These are phyloP conservation scores for Dermatemys mawii DNA, from an alignment of 2,113 vertebrate species.

Conservation along the genomic window DNA sequence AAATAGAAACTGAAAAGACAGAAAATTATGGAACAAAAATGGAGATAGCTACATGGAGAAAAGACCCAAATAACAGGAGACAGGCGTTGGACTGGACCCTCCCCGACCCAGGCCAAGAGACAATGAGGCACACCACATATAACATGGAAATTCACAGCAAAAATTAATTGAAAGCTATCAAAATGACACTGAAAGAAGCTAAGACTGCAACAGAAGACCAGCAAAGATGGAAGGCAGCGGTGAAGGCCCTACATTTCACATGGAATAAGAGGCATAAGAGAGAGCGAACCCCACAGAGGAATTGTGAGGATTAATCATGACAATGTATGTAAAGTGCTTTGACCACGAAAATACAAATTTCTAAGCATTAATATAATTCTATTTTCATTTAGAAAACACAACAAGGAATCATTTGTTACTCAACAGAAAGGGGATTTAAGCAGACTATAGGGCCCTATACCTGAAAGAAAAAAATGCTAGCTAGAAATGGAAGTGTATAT, in stretches of 20 bases:
- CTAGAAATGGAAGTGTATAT: background rate
- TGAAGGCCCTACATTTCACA: background rate
- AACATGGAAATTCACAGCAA: background rate
- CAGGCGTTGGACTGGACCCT: background rate
- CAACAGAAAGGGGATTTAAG: background rate
- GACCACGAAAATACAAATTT: background rate
- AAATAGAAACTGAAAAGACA: background rate
- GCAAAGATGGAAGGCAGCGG: background rate
- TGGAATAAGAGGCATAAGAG: background rate
- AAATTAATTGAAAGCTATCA: background rate
- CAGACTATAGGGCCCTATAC: background rate
- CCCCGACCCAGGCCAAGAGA: background rate
- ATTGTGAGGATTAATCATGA: background rate
- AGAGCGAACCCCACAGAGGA: fast-evolving
- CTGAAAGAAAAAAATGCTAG: background rate
- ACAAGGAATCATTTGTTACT: background rate
- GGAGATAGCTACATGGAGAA: background rate
- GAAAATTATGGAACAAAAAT: background rate
- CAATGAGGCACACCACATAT: background rate
- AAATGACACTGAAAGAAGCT: background rate
- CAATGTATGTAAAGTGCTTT: background rate
- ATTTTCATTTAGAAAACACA: background rate
- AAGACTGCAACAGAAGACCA: background rate
- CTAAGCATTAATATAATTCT: background rate
- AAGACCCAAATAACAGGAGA: background rate